Base-by-base conservation (phyloP, 2,113 vertebrate genomes). In the Apteryx mantelli region DNA sequence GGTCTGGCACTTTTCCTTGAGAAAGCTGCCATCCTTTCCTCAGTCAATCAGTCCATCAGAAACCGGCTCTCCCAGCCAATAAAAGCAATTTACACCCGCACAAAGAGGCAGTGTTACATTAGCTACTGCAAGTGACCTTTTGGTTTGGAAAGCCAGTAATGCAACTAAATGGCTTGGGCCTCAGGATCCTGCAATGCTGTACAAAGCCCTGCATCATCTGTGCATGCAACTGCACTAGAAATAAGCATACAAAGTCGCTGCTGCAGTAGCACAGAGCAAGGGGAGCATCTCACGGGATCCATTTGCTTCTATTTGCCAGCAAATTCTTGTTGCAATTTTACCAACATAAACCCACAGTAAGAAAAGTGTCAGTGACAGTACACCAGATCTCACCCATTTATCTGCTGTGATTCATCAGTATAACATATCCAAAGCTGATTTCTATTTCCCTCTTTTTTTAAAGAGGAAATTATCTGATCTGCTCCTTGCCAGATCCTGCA, bases 351-450 rank as follows among this genome's bases (percentile, higher is more conserved):
- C 34, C 55, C 61, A 16, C 28, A 5, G 36, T 30, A 30, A 52
- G 71, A 38, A 38, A 13, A 77, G 55, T 7, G 30, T 74, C 5
- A 2, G 34, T 0, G 0, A 46, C 12, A 1, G 22, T 2, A 22
- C 55, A 19, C 15, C 42, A 36, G 74, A 13, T 44, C 68, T 78
- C 89, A 28, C 24, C 2, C 1, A n/a, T 10, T 42, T 14, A 2
- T 38, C 76, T 30, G 30, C 34, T 1, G 4, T 36, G 7, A 4
- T 38, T 61, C 19, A 21, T 3, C 42, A 22, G 11, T 0, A 13
- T 56, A 32, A 56, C 12, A 2, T 32, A 46, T n/a, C 26, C 77
- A 68, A 38, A 76, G 6, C 48, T 88, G 58, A 26, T n/a, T 22
- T 30, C 52, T 44, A 24, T 13, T 55, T 30, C 34, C 55, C 70